A percentile compares a stretch with the other conserved stretches of the same genome.
Evolutionary conservation across 2,113 vertebrate species (phyloP).

Genomic region (Tor tambroides): DNA sequence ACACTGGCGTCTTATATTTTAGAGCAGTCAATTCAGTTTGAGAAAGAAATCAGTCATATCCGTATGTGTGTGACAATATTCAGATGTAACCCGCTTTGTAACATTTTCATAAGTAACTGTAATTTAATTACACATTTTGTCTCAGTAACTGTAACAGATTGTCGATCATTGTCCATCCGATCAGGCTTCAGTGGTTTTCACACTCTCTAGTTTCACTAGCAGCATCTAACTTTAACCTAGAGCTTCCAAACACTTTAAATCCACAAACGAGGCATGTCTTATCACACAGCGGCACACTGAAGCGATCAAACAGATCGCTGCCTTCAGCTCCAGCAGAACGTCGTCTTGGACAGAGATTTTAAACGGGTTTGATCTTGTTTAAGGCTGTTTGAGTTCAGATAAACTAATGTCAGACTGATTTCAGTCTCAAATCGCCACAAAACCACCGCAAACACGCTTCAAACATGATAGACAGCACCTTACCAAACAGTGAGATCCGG

Average conservation of each 20-base stretch:
- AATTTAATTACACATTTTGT: no score
- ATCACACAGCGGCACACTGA: background rate
- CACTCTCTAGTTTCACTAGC: no score
- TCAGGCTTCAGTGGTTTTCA: no score
- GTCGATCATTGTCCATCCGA: no score
- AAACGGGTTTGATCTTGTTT: background rate
- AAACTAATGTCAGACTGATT: background rate
- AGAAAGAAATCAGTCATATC: no score
- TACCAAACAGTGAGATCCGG: constrained; percentile 99
- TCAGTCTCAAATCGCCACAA: background rate
- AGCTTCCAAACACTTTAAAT: background rate
- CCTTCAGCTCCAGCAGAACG: background rate
- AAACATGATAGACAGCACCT: constrained; percentile 63
- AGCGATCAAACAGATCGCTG: background rate
- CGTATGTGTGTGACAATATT: no score
- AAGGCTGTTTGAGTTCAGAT: background rate
- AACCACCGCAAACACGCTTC: constrained; percentile 62
- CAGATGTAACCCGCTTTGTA: no score
- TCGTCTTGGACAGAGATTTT: background rate
- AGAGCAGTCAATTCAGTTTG: no score
- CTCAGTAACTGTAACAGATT: no score
- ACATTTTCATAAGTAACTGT: no score
- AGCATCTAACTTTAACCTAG: no score
- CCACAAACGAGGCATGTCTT: background rate
- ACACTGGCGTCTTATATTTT: no score